Conservation (phyloP, 2,797 vertebrate species). For the Forpus xanthops region DNA sequence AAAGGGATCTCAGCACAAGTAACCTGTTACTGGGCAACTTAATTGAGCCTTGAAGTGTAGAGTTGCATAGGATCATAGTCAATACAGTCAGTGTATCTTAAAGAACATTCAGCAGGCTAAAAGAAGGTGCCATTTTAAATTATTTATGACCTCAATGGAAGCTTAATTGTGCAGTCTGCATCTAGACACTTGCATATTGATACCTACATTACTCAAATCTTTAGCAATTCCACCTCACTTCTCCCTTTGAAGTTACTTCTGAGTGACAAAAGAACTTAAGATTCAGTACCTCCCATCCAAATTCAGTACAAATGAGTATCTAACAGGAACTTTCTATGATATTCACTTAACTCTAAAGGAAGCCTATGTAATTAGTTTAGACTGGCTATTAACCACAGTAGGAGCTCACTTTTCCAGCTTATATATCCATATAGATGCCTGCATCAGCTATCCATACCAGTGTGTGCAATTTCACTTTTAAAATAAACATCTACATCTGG, state of each 20-base stretch:
- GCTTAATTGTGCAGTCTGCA: neutral
- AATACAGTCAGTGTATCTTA: too few relatives aligned
- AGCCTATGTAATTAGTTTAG: neutral
- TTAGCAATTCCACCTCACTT: neutral
- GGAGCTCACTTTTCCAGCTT: neutral
- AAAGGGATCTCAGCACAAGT: neutral
- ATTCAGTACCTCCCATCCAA: neutral
- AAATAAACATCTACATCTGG: neutral
- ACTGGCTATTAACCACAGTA: neutral
- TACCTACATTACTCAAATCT: neutral
- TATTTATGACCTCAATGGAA: neutral
- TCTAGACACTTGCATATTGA: fast-evolving
- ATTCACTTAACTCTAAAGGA: neutral
- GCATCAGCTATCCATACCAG: neutral
- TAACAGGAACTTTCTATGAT: neutral
- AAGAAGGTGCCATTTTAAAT: neutral
- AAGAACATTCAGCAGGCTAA: neutral
- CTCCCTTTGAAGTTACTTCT: neutral
- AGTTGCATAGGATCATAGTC: fast-evolving
- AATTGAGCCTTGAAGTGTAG: neutral
- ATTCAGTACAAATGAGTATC: neutral
- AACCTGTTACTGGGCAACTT: neutral
- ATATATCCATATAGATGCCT: neutral
- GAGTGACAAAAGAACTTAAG: neutral
- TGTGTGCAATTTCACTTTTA: neutral